Evolutionary conservation across 2,888 invertebrate species (phyloP), one percentile per base, ranked within the genome.

Genomic region (Amphiduros pacificus): DNA sequence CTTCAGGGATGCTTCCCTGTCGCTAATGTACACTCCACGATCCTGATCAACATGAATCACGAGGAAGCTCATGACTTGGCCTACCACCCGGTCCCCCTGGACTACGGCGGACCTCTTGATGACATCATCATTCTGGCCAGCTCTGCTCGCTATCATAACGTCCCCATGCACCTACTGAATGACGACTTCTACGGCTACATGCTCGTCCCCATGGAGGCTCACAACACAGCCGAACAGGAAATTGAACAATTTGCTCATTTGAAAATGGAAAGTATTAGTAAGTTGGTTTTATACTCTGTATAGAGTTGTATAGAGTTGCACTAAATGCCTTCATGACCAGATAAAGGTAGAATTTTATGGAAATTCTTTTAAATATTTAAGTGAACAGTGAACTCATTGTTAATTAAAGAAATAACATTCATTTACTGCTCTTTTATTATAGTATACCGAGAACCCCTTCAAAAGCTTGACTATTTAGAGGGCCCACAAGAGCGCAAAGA

Each of bases 51-150:
- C 78, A 82, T 98, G 60, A 86, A 87, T 22, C 83, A 84, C 60
- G 73, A 77, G 0, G 78, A 80, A 1, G 87, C 91, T 0, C 87
- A 89, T 62, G 71, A 77, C 17, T 83, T 98, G 6, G 91, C 93
- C 0, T 98, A 94, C 76, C 85, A 88, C 63, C 86, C 89, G 0
- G 80, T 85, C 1, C 89, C 88, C 55, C 73, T 90, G 0, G 73
- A 76, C 72, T 81, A 83, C 57, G 81, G 87, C 57, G 93, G 94
- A 0, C 91, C 94, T 0, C 84, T 87, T 0, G 96, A 98, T 84
- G 97, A 98, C 79, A 93, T 97, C 55, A 94, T 97, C 67, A 87
- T 90, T 0, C 95, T 98, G 84, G 95, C 96, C 4, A 49, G 50
- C 51, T 58, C 58, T 17, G 54, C 55, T 28, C 41, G 48, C 20